phyloP scores from a whole-genome alignment of 2,888 invertebrate species.

The Ypsolopha sequella region DNA sequence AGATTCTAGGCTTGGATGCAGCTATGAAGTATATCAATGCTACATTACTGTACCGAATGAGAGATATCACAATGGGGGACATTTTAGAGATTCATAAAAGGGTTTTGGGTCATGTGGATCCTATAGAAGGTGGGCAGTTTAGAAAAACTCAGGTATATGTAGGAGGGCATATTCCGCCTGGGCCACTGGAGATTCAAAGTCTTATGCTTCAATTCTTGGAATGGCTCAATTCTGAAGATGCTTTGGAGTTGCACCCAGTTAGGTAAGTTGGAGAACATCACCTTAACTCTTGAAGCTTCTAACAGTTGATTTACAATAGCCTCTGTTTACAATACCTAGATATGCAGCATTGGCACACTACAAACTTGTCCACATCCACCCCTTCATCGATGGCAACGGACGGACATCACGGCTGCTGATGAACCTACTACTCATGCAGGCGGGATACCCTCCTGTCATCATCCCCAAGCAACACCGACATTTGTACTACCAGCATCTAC shows the following conservation, averaged over 20 bases:
- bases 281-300: no score
- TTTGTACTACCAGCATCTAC: constrained; percentile 89
- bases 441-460: constrained; percentile 96
- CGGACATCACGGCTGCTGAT: constrained; percentile 94
- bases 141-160: constrained; percentile 93
- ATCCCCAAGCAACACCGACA: constrained; percentile 89
- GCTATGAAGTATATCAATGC: constrained; percentile 94
- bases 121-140: constrained; percentile 90
- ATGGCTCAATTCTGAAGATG: constrained; percentile 93
- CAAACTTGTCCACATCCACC: constrained; percentile 96
- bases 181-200: constrained; percentile 82
- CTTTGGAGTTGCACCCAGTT: constrained; percentile 88
- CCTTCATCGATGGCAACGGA: constrained; percentile 97
- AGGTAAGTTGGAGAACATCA: constrained; percentile 35
- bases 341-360: constrained; percentile 97
- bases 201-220: constrained; percentile 91
- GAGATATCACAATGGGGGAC: constrained; percentile 85
- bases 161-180: constrained; percentile 94
- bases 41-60: constrained; percentile 82
- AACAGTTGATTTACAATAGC: no score
- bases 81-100: constrained; percentile 93
- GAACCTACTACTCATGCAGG: constrained; percentile 96
- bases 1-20: constrained; percentile 93
- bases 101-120: constrained; percentile 95
- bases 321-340: constrained; percentile 44